A percentile compares a stretch with the other conserved stretches of the same genome.
These are phyloP conservation scores for Apodemus speciosus DNA, from an alignment of 2,113 vertebrate species.

Conservation along the genomic window DNA sequence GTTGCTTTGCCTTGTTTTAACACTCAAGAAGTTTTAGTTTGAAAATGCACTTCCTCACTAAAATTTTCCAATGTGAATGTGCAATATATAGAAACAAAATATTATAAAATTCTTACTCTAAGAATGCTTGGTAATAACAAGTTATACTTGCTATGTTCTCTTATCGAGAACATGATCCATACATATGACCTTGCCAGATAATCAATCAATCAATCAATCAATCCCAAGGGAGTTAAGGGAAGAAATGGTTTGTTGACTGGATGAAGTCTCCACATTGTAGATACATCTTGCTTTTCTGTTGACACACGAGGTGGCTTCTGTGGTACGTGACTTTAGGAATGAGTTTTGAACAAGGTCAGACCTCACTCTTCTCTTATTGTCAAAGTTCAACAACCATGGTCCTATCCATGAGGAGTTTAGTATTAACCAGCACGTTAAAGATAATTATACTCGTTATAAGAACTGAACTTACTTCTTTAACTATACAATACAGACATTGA, in stretches of 20 bases:
- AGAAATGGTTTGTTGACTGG: background rate
- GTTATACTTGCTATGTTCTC: background rate
- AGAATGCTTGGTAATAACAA: background rate
- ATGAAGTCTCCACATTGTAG: background rate
- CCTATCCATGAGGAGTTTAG: background rate
- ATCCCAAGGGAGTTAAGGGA: background rate
- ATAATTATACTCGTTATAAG: constrained; percentile 7
- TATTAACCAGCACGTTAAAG: background rate
- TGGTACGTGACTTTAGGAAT: background rate
- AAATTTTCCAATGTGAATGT: background rate
- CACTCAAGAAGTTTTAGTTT: constrained; percentile 51
- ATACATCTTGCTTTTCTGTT: background rate
- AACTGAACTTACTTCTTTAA: constrained; percentile 48
- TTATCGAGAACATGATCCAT: background rate
- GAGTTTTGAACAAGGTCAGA: background rate
- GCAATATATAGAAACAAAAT: background rate
- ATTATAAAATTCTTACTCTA: background rate
- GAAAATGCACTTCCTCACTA: background rate
- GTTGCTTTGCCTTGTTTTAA: background rate
- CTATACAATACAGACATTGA: constrained; percentile 24
- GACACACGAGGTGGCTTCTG: background rate
- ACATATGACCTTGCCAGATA: background rate
- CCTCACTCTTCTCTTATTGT: background rate
- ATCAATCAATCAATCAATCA: no score
- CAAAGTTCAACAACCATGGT: background rate